These are phyloP conservation scores for Coendou prehensilis DNA, from an alignment of 2,797 vertebrate species.

Conservation along the genomic window DNA sequence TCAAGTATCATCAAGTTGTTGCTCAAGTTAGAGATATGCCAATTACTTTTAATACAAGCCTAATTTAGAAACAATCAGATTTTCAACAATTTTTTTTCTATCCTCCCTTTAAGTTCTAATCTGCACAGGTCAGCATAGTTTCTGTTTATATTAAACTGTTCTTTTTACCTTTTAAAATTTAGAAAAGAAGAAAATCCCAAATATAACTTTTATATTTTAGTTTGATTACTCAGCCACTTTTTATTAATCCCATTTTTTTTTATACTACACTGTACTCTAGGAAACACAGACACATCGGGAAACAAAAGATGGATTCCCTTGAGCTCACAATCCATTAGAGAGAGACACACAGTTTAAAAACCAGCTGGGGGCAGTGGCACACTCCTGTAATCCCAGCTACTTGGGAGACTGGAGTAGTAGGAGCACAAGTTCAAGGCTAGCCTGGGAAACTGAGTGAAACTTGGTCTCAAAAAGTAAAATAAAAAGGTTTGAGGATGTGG, in stretches of 20 bases:
- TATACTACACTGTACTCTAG: background rate
- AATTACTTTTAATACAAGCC: background rate
- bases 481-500: background rate
- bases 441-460: background rate
- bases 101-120: background rate
- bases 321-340: background rate
- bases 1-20: slow-evolving; percentile 39
- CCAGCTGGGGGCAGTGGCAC: background rate
- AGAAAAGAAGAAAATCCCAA: background rate
- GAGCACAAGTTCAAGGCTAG: background rate
- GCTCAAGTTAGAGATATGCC: background rate
- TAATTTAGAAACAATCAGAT: background rate
- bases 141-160: background rate
- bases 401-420: background rate
- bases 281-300: background rate
- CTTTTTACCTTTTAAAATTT: slow-evolving; percentile 6
- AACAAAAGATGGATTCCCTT: background rate
- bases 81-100: background rate
- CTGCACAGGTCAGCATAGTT: background rate
- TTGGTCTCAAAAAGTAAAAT: background rate
- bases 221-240: background rate
- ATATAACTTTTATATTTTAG: slow-evolving; percentile 24
- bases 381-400: background rate
- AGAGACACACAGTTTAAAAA: background rate
- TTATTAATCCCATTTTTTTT: background rate